Base-by-base conservation (phyloP, 2,113 vertebrate genomes). In the Neomonachus schauinslandi region DNA sequence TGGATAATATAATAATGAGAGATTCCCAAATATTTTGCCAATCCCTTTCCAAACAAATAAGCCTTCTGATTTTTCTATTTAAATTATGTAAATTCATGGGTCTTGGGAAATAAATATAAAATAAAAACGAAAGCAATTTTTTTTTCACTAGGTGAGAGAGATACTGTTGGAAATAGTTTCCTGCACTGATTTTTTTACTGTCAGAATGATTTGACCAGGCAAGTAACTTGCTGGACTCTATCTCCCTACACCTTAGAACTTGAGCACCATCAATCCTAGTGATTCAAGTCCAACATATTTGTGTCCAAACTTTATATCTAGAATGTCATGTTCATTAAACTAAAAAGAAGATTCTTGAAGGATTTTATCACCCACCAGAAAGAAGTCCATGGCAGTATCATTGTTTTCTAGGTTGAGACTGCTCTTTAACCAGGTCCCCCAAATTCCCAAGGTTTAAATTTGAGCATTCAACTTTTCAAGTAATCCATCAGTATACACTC, bases 401-500 rank as follows among this genome's bases (percentile, higher is more conserved):
- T 69, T 33, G 10, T 91, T 36, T 91, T 67, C 74, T 46, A 93
- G 33, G 5, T 13, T 65, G 18, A 71, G 22, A 46, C 21, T 91
- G 14, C 7, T 93, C 49, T 88, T 84, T 88, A 94, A 28, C 3
- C 13, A 89, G 61, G 18, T 49, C 26, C 74, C 19, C 53, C 39
- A 88, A 91, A 91, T 42, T 79, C 57, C 71, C 36, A 97, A 85
- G 8, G 59, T 82, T 74, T 92, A 80, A 86, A 94, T 74, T 87
- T 83, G 79, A 92, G 81, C 28, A 55, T 87, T 92, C 76, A 83
- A 42, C n/a, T 82, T 95, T 71, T 83, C 87, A 91, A 77, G 61
- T 77, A 95, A 74, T 19, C 4, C 82, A 4, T 80, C 15, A 31
- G 5, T 46, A 24, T 65, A 59, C 7, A 59, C 14, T 87, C 7